These are phyloP conservation scores for Chesias legatella DNA, from an alignment of 2,888 invertebrate species.

Conservation along the genomic window DNA sequence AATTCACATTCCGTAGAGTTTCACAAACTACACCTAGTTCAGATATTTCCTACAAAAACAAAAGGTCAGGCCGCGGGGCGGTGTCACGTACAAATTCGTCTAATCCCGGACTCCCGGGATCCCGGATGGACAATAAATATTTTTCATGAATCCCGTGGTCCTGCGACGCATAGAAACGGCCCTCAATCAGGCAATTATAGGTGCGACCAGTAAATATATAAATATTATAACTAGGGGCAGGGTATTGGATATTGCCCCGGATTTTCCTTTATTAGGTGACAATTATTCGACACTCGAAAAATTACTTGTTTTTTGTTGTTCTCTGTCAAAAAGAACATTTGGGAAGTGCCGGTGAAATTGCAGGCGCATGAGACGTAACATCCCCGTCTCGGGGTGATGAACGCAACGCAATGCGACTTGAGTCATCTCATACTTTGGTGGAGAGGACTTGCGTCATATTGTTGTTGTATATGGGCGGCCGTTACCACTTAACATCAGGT, in stretches of 20 bases:
- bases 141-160: conserved; percentile 71
- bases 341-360: too few species aligned
- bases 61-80: conserved; percentile 33
- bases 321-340: conserved; percentile 1
- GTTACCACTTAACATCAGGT: too few species aligned
- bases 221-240: conserved; percentile 67
- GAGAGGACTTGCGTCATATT: too few species aligned
- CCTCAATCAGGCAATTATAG: conserved; percentile 77
- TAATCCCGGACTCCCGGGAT: conserved; percentile 56
- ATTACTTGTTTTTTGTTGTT: conserved; percentile 6
- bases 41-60: conserved; percentile 30
- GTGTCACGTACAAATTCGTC: conserved; percentile 72
- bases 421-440: too few species aligned
- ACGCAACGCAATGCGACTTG: too few species aligned
- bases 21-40: too few species aligned
- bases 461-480: too few species aligned
- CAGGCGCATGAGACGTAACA: too few species aligned
- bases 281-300: conserved; percentile 13
- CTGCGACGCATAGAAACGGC: conserved; percentile 73
- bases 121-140: conserved; percentile 73
- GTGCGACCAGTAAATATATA: conserved; percentile 62
- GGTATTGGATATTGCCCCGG: conserved; percentile 16
- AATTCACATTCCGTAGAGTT: too few species aligned
- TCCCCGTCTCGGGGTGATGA: too few species aligned
- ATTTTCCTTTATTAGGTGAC: conserved; percentile 14